Conservation (phyloP, 2,797 vertebrate genomes). For the Alosa sapidissima region DNA sequence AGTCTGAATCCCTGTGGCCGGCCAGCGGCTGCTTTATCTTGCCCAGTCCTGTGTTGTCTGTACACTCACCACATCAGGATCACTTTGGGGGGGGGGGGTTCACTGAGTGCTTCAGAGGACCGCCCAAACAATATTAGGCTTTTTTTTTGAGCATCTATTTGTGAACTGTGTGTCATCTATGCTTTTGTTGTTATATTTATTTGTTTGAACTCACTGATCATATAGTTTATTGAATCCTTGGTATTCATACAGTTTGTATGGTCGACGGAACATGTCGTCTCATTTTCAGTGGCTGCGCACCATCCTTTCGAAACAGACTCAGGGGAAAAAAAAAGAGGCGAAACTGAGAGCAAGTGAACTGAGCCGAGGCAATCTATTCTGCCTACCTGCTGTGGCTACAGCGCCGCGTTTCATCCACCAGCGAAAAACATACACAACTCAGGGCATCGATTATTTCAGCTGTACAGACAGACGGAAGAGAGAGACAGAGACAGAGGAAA, state of each 20-base stretch:
- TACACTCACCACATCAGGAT: conserved; percentile 45
- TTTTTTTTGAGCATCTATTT: background rate
- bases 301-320: background rate
- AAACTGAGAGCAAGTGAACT: conserved; percentile 29
- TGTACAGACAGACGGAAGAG: conserved; percentile 54
- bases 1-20: conserved; percentile 53
- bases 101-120: background rate
- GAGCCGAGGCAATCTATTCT: conserved; percentile 49
- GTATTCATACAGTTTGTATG: conserved; percentile 11
- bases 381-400: conserved; percentile 45
- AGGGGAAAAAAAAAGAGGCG: background rate
- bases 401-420: conserved; percentile 30
- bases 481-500: background rate
- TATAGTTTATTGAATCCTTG: background rate
- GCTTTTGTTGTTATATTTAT: conserved; percentile 39
- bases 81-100: conserved; percentile 19
- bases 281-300: background rate
- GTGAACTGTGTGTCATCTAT: conserved; percentile 15
- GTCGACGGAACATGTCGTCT: background rate
- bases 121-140: background rate
- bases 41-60: conserved; percentile 59
- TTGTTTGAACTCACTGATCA: background rate
- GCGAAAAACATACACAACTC: conserved; percentile 49
- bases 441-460: conserved; percentile 78
- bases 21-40: conserved; percentile 11